Evolutionary conservation across 2,888 invertebrate species (phyloP), one percentile per base, ranked within the genome.

Genomic region (Nomada lathburiana): DNA sequence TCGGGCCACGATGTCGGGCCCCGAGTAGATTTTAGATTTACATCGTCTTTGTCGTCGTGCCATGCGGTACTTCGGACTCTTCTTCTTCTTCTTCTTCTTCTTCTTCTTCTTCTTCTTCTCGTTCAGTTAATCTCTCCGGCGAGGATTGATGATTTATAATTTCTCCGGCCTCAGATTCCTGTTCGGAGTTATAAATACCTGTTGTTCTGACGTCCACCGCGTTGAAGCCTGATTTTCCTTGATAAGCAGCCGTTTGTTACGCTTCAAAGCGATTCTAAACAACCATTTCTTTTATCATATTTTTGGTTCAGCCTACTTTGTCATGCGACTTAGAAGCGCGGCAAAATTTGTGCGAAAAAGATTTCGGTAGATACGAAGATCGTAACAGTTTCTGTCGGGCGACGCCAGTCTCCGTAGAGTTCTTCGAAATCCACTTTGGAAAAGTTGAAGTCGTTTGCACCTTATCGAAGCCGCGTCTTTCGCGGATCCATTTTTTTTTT

Each of bases 61-160:
- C 80, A 80, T 79, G 79, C 79, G 79, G 79, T 63, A 57, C 68
- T 79, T 72, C 72, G 23, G 53, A 20, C 62, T 64, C 47, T 20
- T 65, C 65, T 55, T 29, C 59, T 47, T 50, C 60, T 60, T 60
- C 60, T 29, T 26, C 26, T 26, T 26, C 26, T 26, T 52, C 60
- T 18, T 53, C 62, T 18, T 23, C 59, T 36, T n/a, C 74, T 29
- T 67, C 50, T 42, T 42, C 53, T 47, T 60, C 70, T 42, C 55
- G 50, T 62, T 57, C 52, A 67, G 72, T 79, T 80, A 79, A 80
- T 80, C 80, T 80, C 72, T 23, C 62, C 80, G 42, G 47, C 71
- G 72, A 72, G 76, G 72, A 80, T 80, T 63, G 80, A 80, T 80
- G 80, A 80, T 79, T 80, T 80, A 80, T 80, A 80, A 80, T 79